Evolutionary conservation across 1,140 invertebrate genomes (phyloP).

Genomic region (Cryptotermes secundus): DNA sequence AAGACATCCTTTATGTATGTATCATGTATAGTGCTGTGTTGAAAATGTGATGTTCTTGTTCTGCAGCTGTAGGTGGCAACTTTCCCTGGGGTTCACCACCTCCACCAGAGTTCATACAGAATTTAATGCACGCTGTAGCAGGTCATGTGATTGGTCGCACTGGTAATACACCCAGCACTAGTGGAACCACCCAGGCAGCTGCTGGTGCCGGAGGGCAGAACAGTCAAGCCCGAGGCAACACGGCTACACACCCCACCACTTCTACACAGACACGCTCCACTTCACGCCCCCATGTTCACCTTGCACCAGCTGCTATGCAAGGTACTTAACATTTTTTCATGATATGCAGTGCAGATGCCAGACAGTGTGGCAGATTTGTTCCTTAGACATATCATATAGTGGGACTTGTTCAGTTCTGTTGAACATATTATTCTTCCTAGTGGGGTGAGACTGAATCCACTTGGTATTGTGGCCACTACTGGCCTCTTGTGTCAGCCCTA

Average conservation of each 20-base stretch:
- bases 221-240: conserved; percentile 52
- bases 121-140: conserved; percentile 60
- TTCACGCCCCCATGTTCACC: conserved; percentile 62
- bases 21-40: too few relatives aligned
- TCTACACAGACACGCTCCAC: conserved; percentile 66
- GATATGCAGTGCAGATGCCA: too few relatives aligned
- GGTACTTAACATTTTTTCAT: background rate
- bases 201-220: conserved; percentile 35
- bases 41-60: background rate
- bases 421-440: too few relatives aligned
- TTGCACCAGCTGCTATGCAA: conserved; percentile 41
- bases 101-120: conserved; percentile 56
- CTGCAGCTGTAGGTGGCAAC: conserved; percentile 30
- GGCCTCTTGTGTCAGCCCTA: too few relatives aligned
- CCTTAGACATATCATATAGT: too few relatives aligned
- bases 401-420: too few relatives aligned
- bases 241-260: conserved; percentile 65
- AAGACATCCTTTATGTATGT: too few relatives aligned
- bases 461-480: too few relatives aligned
- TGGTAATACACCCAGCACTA: background rate
- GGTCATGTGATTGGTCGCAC: conserved; percentile 36
- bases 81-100: conserved; percentile 45
- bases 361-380: too few relatives aligned
- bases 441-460: too few relatives aligned
- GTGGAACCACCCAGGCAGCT: background rate